phyloP scores from a whole-genome alignment of 2,797 vertebrate genomes.

The Sebastes miniatus region DNA sequence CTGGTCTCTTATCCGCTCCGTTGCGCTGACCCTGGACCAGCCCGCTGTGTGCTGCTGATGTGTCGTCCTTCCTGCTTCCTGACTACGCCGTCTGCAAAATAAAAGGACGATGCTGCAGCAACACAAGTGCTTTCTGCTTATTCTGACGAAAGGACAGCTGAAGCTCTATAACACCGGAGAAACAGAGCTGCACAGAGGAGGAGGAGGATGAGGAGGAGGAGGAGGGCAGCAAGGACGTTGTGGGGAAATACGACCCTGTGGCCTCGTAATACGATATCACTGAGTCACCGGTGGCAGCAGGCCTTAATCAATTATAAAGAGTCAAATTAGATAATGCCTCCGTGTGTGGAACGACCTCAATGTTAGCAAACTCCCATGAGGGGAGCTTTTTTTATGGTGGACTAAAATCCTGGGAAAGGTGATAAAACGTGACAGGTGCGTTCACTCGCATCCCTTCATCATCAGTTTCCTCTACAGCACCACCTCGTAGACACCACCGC shows the following conservation, averaged over 20 bases:
- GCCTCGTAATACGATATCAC: conserved; percentile 23
- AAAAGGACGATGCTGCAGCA: conserved; percentile 38
- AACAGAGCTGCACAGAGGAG: background rate
- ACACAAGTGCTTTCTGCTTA: conserved; percentile 17
- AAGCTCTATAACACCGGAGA: conserved; percentile 23
- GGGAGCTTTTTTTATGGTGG: background rate
- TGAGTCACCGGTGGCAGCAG: conserved; percentile 22
- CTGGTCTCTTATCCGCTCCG: background rate
- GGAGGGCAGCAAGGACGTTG: conserved; percentile 22
- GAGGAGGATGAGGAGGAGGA: background rate
- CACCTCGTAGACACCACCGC: background rate
- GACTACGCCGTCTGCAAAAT: conserved; percentile 26
- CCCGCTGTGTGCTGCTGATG: conserved; percentile 6
- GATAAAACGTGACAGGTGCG: background rate
- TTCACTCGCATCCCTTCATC: background rate
- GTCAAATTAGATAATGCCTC: conserved; percentile 57
- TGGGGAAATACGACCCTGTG: conserved; percentile 34
- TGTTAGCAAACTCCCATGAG: background rate
- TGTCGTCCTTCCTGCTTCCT: conserved; percentile 4
- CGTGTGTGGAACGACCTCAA: conserved; percentile 1
- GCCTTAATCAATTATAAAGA: conserved; percentile 66
- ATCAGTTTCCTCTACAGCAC: background rate
- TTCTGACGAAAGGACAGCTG: conserved; percentile 32
- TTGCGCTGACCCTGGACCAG: conserved; percentile 22
- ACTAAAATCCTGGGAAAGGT: background rate